Evolutionary conservation across 1,140 invertebrate species (phyloP), one percentile per base, ranked within the genome.

Genomic region (Brachionus rubens): DNA sequence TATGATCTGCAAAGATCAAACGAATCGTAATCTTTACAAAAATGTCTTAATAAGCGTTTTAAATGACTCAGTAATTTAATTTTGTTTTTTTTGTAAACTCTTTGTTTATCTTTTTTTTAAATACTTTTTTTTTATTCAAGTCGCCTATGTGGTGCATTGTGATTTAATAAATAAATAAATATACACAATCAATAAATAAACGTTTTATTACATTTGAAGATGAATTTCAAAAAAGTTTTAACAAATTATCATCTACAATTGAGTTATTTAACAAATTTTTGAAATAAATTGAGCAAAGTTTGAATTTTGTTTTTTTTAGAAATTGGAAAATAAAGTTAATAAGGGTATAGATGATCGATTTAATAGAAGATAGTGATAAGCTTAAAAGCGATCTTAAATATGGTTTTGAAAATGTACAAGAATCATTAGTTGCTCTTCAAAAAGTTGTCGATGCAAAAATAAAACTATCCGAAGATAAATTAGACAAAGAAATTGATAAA

Each of bases 371-470:
- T 5, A 28, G 56, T 36, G 48, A 54, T 21, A 54, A 48, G 21
- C 36, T 76, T 9, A 76, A 62, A 48, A 54, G 47, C 33, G 72
- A 76, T 30, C 28, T 56, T 6, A 41, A 48, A 30, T 26, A 40
- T 12, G 72, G 72, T 14, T 76, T 76, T 43, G 72, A 76, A 47
- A 76, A n/a, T 19, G 50, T 76, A 26, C 72, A 76, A 76, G 72
- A 76, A 41, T 56, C 72, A 43, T 28, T 76, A 43, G n/a, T 59
- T 16, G 48, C 72, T 40, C 30, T 76, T 14, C 72, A 59, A 30
- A 40, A 19, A 7, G 50, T 76, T n/a, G n/a, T 56, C 2, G 52
- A 76, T 16, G 72, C 24, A 12, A 76, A 76, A 47, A 59, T 76
- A 16, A 54, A 46, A 24, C 24, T 76, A 0, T 41, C 52, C 1